A percentile compares a stretch with the other conserved stretches of the same genome.
These are phyloP conservation scores for Zelleria hepariella DNA, from an alignment of 2,888 invertebrate species.

Conservation along the genomic window DNA sequence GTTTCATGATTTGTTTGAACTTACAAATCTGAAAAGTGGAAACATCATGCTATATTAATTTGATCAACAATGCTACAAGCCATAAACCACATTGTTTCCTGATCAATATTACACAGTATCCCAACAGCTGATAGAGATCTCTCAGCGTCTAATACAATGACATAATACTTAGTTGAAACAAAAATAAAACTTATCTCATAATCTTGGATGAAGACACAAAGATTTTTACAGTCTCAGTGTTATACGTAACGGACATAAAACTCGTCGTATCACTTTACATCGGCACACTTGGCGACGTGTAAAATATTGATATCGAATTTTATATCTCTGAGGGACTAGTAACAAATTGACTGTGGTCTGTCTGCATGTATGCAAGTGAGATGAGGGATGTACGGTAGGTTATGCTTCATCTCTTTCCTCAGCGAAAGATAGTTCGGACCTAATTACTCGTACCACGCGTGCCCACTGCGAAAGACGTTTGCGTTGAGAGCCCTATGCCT, in stretches of 20 bases:
- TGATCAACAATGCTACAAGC: no score
- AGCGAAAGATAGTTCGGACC: no score
- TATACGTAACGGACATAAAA: slow-evolving; percentile 35
- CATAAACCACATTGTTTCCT: not conserved
- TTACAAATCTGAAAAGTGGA: no score
- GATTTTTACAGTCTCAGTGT: not conserved
- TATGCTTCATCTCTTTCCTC: no score
- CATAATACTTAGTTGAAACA: not conserved
- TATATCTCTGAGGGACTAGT: not conserved
- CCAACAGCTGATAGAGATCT: not conserved
- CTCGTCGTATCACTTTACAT: slow-evolving; percentile 43
- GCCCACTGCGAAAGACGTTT: no score
- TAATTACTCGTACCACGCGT: no score
- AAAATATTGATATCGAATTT: slow-evolving; percentile 56
- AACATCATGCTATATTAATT: no score
- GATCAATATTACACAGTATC: not conserved
- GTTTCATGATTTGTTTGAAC: no score
- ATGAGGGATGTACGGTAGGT: not conserved
- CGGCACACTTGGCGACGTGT: slow-evolving; percentile 53
- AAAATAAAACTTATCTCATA: not conserved
- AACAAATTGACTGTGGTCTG: not conserved
- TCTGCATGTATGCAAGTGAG: not conserved
- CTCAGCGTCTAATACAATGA: not conserved
- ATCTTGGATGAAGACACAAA: not conserved
- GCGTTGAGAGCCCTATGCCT: no score